Evolutionary conservation across 2,113 vertebrate genomes (phyloP), one percentile per base, ranked within the genome.

Genomic region (Rynchops niger): DNA sequence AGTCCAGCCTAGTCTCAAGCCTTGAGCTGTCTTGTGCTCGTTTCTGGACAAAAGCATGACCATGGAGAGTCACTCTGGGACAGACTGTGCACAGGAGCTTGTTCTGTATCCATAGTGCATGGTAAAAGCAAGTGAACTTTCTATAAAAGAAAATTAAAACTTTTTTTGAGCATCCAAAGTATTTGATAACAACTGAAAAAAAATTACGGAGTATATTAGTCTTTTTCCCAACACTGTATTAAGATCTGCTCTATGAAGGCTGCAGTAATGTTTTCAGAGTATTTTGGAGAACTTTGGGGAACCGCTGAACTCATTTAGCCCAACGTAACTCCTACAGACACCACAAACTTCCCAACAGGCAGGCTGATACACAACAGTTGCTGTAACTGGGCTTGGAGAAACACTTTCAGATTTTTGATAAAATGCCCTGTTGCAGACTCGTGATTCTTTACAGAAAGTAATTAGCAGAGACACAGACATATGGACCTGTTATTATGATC

Each of bases 261-360:
- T 61, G 45, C 30, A 59, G 26, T 10, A 59, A 34, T 4, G 3
- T 59, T 81, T 65, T 49, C 56, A 43, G 56, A 50, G 27, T 38
- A 34, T 21, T 61, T 15, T 61, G 27, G 40, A 42, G n/a, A 61
- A 40, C 27, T 25, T 0, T 23, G 29, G 40, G 10, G 11, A 62
- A 52, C 0, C 0, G 20, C 0, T 34, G 27, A n/a, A 55, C 19
- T 43, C n/a, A 19, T 42, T 53, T 43, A 59, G 43, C 32, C 14
- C 6, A 45, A 43, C 7, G 34, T 12, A 66, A 56, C 34, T 71
- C 58, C 65, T 26, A 5, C 0, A 1, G 42, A 52, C 15, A 63
- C 6, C 18, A 82, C 15, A 45, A 74, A 65, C 32, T 61, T 15
- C 49, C 36, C 42, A 40, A 21, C 15, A 43, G 15, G 12, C 7